Evolutionary conservation across 2,888 invertebrate species (phyloP).

Genomic region (Drosophila lutescens): DNA sequence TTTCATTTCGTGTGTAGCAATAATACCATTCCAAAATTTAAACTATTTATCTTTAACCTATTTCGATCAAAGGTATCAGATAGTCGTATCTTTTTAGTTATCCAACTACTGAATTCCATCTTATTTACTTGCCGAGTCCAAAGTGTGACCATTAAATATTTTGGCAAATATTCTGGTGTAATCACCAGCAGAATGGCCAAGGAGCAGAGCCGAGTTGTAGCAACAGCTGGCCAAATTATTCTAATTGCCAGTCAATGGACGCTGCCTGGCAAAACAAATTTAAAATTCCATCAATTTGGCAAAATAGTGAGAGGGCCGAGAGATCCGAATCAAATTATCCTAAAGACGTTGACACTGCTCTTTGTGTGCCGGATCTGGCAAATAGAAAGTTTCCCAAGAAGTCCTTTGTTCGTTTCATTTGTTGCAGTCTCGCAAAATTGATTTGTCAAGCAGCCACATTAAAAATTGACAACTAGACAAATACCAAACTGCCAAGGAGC

Average conservation of each 20-base stretch:
- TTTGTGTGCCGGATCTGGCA: conserved; percentile 29
- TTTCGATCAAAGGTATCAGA: neutral
- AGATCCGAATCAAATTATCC: conserved; percentile 64
- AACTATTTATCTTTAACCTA: no score
- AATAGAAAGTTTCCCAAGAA: conserved; percentile 41
- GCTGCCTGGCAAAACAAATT: conserved; percentile 61
- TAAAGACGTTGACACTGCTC: conserved; percentile 47
- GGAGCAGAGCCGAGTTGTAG: neutral
- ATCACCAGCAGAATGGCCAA: conserved; percentile 39
- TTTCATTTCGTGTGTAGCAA: no score
- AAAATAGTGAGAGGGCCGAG: conserved; percentile 45
- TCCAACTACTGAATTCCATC: neutral
- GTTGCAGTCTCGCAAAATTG: conserved; percentile 61
- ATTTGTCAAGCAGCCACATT: conserved; percentile 74
- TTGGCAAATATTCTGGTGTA: conserved; percentile 63
- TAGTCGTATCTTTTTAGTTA: neutral
- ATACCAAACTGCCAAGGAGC: conserved; percentile 57
- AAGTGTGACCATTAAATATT: conserved; percentile 53
- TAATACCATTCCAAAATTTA: no score
- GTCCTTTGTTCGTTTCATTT: conserved; percentile 53
- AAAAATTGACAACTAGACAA: conserved; percentile 78
- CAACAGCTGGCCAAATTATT: conserved; percentile 57
- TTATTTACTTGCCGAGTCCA: neutral
- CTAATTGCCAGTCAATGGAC: conserved; percentile 55
- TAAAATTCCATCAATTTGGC: conserved; percentile 73